Base-by-base conservation (phyloP, 2,797 vertebrate genomes). In the Enteromius unitaeniatus region DNA sequence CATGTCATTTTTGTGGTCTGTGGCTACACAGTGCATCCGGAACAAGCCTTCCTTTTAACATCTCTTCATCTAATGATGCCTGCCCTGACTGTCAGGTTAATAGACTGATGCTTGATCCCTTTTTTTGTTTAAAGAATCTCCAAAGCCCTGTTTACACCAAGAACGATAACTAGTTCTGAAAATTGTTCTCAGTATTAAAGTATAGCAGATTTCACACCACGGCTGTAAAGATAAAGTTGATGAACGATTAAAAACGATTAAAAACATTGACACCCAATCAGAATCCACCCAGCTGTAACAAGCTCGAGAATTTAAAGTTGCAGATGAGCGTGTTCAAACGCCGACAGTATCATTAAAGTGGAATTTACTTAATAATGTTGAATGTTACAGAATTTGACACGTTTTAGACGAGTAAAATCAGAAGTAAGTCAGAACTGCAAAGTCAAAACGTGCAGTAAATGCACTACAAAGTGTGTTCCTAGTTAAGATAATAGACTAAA, bases 1-100 rank as follows among this genome's bases (percentile, higher is more conserved):
- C 62, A 8, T 75, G 81, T 82, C 81, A 76, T 45, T 58, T 31
- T 23, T 77, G 81, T 77, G 81, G 73, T 76, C 34, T 68, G 62
- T 68, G 72, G 34, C 49, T 55, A 83, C 34, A 9, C 7, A 15
- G 74, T 62, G 68, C 64, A 68, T 83, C 81, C 81, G 73, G 73
- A 23, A 34, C 7, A 26, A 34, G 34, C 53, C 3, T 47, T 68
- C 8, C 3, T n/a, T 53, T 34, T 58, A n/a, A 58, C 73, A 28
- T 67, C 34, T 28, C 17, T 76, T 37, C 6, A 17, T 68, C 73
- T 77, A 45, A 68, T 76, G 62, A 58, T 47, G 64, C 17, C 23
- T 7, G 13, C 15, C 45, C 23, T 40, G 28, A 45, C 49, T 81
- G 79, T 26, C 23, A 31, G 53, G 45, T 72, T 55, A 70, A 80